Evolutionary conservation across 1,140 invertebrate species (phyloP).

Genomic region (Dinothrombium tinctorium): DNA sequence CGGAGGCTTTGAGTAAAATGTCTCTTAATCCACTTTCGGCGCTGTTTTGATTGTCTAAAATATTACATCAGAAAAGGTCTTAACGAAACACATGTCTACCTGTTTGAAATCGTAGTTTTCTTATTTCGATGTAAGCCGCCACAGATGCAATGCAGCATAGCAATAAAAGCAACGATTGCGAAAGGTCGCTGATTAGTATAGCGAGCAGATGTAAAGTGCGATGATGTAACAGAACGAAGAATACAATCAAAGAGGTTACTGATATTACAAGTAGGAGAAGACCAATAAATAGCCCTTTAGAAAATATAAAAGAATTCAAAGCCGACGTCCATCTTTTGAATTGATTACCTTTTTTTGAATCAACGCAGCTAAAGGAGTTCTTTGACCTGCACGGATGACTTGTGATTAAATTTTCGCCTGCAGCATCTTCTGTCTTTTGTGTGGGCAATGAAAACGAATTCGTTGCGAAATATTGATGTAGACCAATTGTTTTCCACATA

Average conservation of each 20-base stretch:
- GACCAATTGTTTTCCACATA: constrained; percentile 78
- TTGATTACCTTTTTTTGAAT: constrained; percentile 42
- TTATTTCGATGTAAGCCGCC: constrained; percentile 61
- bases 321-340: background rate
- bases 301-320: background rate
- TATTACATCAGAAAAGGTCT: too few relatives aligned
- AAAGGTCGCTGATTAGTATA: constrained; percentile 67
- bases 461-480: background rate
- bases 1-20: constrained; percentile 63
- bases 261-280: constrained; percentile 63
- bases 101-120: constrained; percentile 25
- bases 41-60: constrained; percentile 9
- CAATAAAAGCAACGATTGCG: constrained; percentile 61
- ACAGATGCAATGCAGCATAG: constrained; percentile 66
- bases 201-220: constrained; percentile 29
- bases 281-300: constrained; percentile 61
- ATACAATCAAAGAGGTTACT: constrained; percentile 70
- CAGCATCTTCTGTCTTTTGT: background rate
- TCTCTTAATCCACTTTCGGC: constrained; percentile 37
- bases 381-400: background rate
- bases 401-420: constrained; percentile 8
- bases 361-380: constrained; percentile 39
- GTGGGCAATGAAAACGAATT: background rate
- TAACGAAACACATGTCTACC: constrained; percentile 3
- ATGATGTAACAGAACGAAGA: constrained; percentile 63